Evolutionary conservation across 2,888 invertebrate genomes (phyloP).

Genomic region (Lutraria lutraria): DNA sequence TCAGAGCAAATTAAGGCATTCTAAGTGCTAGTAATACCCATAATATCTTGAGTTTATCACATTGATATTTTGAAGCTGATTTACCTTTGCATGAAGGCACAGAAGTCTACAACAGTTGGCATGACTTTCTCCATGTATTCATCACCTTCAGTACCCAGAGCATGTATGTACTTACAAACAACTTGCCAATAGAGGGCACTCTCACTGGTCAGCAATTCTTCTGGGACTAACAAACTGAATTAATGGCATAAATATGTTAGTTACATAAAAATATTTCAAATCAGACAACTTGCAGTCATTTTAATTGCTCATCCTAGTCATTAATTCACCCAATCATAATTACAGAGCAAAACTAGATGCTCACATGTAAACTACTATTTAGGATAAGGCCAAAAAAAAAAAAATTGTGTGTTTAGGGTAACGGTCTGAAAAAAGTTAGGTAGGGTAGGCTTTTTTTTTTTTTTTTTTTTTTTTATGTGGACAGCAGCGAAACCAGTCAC

Average conservation of each 20-base stretch:
- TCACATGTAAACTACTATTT: too few relatives aligned
- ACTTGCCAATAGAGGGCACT: constrained; percentile 90
- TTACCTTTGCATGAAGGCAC: constrained; percentile 91
- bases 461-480: too few relatives aligned
- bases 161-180: constrained; percentile 88
- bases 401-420: too few relatives aligned
- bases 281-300: not conserved
- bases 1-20: too few relatives aligned
- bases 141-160: constrained; percentile 86
- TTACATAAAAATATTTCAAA: not conserved
- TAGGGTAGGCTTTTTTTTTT: too few relatives aligned
- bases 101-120: constrained; percentile 92
- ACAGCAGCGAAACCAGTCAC: too few relatives aligned
- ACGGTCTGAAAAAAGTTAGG: too few relatives aligned
- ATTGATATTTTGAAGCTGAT: constrained; percentile 76
- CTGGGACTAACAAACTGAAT: constrained; percentile 81
- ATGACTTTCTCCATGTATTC: constrained; percentile 89
- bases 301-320: not conserved
- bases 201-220: constrained; percentile 84
- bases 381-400: too few relatives aligned
- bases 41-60: too few relatives aligned
- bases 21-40: too few relatives aligned
- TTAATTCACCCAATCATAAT: not conserved
- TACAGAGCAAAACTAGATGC: not conserved
- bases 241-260: not conserved